Conservation (phyloP, 2,113 vertebrate genomes). For the Festucalex cinctus region DNA sequence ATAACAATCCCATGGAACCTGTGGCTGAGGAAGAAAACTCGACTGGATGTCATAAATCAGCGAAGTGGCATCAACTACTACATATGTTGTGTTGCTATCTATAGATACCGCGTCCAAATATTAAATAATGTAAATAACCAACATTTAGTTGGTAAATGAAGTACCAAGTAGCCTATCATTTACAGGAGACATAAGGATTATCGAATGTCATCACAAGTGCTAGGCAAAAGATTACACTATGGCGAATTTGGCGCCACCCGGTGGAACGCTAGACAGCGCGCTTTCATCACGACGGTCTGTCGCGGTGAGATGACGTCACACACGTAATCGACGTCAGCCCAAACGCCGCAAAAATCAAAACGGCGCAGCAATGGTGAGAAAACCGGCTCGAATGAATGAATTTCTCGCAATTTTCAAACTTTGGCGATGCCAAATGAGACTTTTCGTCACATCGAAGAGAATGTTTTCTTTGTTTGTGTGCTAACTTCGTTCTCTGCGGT, state of each 20-base stretch:
- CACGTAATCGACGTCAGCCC: background rate
- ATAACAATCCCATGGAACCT: too few species aligned
- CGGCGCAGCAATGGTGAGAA: slow-evolving; percentile 8
- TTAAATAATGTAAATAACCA: background rate
- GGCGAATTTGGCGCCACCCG: background rate
- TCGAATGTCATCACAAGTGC: too few species aligned
- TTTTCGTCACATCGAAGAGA: background rate
- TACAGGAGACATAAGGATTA: too few species aligned
- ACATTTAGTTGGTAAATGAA: background rate
- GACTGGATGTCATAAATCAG: too few species aligned
- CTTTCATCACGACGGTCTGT: background rate
- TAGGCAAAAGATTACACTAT: too few species aligned
- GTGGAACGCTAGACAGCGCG: background rate
- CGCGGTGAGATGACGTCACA: background rate
- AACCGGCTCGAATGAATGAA: background rate
- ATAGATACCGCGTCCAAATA: background rate
- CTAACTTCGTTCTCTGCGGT: background rate
- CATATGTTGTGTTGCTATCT: background rate
- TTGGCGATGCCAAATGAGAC: background rate
- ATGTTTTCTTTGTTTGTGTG: too few species aligned
- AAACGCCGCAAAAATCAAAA: slow-evolving; percentile 12
- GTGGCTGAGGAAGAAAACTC: too few species aligned
- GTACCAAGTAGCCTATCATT: too few species aligned
- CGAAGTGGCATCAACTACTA: too few species aligned
- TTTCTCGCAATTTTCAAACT: background rate